Evolutionary conservation across 2,797 vertebrate species (phyloP).

Genomic region (Gymnothorax javanicus): DNA sequence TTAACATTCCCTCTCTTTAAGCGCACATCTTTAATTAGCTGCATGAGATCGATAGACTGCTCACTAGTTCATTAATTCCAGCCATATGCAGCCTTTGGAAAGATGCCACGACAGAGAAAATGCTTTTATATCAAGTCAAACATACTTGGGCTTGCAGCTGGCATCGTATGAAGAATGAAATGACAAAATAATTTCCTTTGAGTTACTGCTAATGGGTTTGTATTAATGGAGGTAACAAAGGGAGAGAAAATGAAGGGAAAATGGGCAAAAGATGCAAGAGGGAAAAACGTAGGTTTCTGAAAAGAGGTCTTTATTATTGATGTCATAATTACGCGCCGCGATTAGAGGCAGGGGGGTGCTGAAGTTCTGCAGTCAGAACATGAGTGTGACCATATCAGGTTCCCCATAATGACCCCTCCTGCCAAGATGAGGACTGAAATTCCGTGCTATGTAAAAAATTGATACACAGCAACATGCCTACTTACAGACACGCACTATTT

Average conservation of each 20-base stretch:
- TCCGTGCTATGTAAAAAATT: not conserved
- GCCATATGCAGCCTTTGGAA: conserved; percentile 2
- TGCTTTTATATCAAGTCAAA: not conserved
- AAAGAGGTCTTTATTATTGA: not conserved
- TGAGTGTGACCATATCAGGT: not conserved
- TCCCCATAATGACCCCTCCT: not conserved
- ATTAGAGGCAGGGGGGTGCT: not conserved
- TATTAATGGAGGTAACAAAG: not conserved
- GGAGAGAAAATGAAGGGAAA: not conserved
- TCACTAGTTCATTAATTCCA: not conserved
- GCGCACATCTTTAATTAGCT: not conserved
- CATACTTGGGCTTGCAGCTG: not conserved
- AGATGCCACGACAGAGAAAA: not conserved
- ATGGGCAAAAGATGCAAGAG: not conserved
- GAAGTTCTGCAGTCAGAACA: not conserved
- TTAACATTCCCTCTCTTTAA: not conserved
- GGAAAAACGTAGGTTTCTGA: not conserved
- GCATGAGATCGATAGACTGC: not conserved
- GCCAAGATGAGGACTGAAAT: not conserved
- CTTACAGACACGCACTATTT: not conserved
- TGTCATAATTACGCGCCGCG: not conserved
- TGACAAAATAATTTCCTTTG: not conserved
- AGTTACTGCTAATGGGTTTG: not conserved
- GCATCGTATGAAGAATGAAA: not conserved
- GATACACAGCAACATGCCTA: not conserved